These are phyloP conservation scores for Trichopoda pennipes DNA, from an alignment of 2,888 invertebrate species.

Conservation along the genomic window DNA sequence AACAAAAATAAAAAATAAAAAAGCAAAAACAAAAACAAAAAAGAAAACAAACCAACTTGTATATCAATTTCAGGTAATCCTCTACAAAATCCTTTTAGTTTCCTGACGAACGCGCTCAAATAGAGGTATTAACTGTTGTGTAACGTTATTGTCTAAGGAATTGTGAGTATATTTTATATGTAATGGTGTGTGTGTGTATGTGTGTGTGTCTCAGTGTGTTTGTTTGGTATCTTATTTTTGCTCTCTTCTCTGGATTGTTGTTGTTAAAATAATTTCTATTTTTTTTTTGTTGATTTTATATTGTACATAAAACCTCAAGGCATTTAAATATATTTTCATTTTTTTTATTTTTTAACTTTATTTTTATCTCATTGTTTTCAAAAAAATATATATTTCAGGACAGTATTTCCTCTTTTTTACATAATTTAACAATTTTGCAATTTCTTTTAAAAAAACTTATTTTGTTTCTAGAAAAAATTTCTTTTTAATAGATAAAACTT, in stretches of 20 bases:
- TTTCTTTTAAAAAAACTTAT: constrained; percentile 32
- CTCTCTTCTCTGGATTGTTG: neutral
- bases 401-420: constrained; percentile 32
- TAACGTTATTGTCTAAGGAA: constrained; percentile 16
- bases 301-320: constrained; percentile 65
- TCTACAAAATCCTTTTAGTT: constrained; percentile 67
- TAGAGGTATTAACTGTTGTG: constrained; percentile 60
- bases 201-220: constrained; percentile 30
- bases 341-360: constrained; percentile 29
- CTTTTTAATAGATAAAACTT: neutral
- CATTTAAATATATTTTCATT: constrained; percentile 63
- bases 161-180: too few relatives aligned
- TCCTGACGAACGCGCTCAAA: constrained; percentile 64
- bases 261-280: constrained; percentile 12
- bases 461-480: neutral
- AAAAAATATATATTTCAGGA: constrained; percentile 61
- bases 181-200: constrained; percentile 8
- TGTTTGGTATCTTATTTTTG: constrained; percentile 21
- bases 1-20: constrained; percentile 24
- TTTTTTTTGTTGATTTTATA: constrained; percentile 35
- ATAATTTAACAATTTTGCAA: constrained; percentile 39
- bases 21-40: constrained; percentile 18
- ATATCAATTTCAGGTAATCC: constrained; percentile 69
- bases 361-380: constrained; percentile 46
- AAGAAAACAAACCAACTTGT: constrained; percentile 44